A percentile compares a stretch with the other conserved stretches of the same genome.
Conservation (phyloP, 2,797 vertebrate species). For the Varecia variegata region DNA sequence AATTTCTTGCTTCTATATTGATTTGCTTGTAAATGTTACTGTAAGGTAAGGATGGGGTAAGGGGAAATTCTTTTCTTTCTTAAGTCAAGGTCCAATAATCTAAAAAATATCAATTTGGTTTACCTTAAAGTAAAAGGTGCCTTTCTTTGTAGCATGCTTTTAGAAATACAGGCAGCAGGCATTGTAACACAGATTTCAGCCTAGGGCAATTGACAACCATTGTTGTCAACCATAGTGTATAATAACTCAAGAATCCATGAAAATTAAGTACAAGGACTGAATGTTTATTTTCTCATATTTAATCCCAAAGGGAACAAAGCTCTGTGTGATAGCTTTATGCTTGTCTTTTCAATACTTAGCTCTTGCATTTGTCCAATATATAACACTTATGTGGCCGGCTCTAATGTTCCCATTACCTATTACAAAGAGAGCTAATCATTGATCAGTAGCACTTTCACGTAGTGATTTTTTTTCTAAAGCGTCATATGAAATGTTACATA, state of each 20-base stretch:
- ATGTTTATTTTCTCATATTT: conserved; percentile 47
- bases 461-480: neutral
- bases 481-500: neutral
- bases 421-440: conserved; percentile 22
- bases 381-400: neutral
- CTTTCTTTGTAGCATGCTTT: neutral
- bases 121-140: conserved; percentile 3
- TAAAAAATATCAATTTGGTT: conserved; percentile 42
- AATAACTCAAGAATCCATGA: neutral
- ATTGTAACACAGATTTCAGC: neutral
- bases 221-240: neutral
- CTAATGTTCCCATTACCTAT: neutral
- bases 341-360: neutral
- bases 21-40: conserved; percentile 56
- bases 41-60: neutral
- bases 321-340: neutral
- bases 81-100: conserved; percentile 5
- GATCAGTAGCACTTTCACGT: neutral
- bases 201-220: neutral
- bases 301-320: neutral
- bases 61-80: neutral
- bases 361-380: neutral
- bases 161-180: neutral
- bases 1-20: conserved; percentile 55
- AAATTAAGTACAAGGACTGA: conserved; percentile 7